Evolutionary conservation across 2,888 invertebrate species (phyloP), one percentile per base, ranked within the genome.

Genomic region (Nymphalis polychloros): DNA sequence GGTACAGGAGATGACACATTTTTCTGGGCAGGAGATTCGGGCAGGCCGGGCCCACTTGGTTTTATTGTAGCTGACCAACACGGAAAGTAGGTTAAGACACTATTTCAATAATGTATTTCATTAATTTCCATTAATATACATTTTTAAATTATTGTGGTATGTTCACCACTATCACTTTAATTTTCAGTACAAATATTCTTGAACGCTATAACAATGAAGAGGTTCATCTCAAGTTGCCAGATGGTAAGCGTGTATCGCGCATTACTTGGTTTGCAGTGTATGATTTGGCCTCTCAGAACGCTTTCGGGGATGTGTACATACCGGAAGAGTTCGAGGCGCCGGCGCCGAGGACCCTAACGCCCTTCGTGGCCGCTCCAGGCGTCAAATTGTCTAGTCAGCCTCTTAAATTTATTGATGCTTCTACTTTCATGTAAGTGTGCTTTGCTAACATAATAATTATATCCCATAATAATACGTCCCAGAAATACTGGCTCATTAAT

Each of bases 291-390:
- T 95, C 95, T 80, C 97, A 97, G 94, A 97, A 97, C 84, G 95
- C 97, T 50, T 98, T 97, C 84, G 98, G 97, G 0, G 98, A 98
- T 84, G 96, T 98, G 64, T 96, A 96, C 83, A 95, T 98, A 76
- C 97, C 97, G 0, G 97, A 98, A 80, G 97, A 97, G 75, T 97
- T 98, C 85, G 97, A 97, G 81, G 95, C 98, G 17, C 98, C 98
- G 0, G 93, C 95, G 8, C 93, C 96, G 1, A 95, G 96, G 77
- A 89, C 92, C 19, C 79, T 91, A 16, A 81, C 85, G 7, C 86
- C 86, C 46, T 60, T 83, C 23, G 70, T 78, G 17, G 94, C 94
- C 49, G 72, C 76, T 31, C 75, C 78, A 20, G 75, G 73, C 8
- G 69, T 27, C 20, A 59, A 62, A 10, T 95, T 96, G 7, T 93